Evolutionary conservation across 2,113 vertebrate genomes (phyloP).

Genomic region (Pomatorhinus ruficollis): DNA sequence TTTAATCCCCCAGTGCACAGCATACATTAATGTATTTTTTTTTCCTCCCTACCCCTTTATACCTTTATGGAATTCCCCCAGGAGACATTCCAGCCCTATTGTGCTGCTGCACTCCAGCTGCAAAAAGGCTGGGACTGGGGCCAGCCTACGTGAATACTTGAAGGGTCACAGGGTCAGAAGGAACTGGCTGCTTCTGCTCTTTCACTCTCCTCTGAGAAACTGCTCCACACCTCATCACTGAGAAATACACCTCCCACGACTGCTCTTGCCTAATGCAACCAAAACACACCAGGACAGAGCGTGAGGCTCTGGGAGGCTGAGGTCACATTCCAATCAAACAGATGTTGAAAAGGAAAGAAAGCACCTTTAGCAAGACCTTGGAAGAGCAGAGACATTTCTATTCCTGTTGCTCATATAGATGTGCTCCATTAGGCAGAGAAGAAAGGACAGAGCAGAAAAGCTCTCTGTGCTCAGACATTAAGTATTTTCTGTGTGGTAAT

Average conservation of each 20-base stretch:
- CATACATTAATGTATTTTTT: constrained; percentile 67
- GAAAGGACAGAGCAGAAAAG: background rate
- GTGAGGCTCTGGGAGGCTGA: background rate
- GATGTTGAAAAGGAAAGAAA: background rate
- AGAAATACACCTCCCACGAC: constrained; percentile 45
- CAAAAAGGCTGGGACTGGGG: constrained; percentile 48
- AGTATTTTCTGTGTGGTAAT: background rate
- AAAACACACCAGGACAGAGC: constrained; percentile 28
- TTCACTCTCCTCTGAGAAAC: constrained; percentile 50
- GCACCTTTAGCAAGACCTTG: background rate
- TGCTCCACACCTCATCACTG: constrained; percentile 69
- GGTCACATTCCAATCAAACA: constrained; percentile 54
- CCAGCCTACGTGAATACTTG: constrained; percentile 63
- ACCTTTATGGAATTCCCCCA: constrained; percentile 64
- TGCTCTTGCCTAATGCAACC: constrained; percentile 11
- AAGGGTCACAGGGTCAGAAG: constrained; percentile 59
- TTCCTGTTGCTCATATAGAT: background rate
- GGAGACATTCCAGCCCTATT: constrained; percentile 49
- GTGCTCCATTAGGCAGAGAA: background rate
- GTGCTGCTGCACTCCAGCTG: constrained; percentile 72
- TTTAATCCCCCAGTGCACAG: constrained; percentile 57
- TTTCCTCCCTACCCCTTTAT: constrained; percentile 65
- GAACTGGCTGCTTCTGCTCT: constrained; percentile 63
- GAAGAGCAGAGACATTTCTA: constrained; percentile 5
- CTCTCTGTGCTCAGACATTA: background rate